Evolutionary conservation across 2,888 invertebrate species (phyloP), one percentile per base, ranked within the genome.

Genomic region (Gnatocerus cornutus): DNA sequence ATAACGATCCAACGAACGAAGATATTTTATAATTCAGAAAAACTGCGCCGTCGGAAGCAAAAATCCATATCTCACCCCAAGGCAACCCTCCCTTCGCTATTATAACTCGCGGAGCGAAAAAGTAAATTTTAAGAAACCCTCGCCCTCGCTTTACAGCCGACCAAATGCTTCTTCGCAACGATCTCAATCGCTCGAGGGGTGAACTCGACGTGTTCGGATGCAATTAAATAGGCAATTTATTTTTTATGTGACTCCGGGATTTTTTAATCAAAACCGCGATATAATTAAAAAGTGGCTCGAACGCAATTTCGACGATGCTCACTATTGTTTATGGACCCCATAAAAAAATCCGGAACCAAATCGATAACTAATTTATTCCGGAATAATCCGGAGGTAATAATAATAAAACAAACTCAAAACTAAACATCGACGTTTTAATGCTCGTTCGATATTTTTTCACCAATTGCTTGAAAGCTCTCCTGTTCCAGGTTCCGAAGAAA

Each of bases 71-170:
- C 84, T 84, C 82, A 82, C 82, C 81, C 80, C 76, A 75, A 77
- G 75, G 73, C 72, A 69, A 30, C 46, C 64, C 65, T 53, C 76
- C 80, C 82, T 79, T 81, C 76, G 84, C 84, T 83, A 84, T 85
- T 85, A 85, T 84, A 84, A 84, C 84, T 84, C 83, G 84, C 83
- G 82, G 82, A 84, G 84, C 83, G 84, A 84, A 84, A 85, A 85
- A 85, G 85, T 84, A 85, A 85, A 85, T 82, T 83, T 83, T 82
- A 83, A 83, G 82, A 82, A 82, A 81, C 81, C 82, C 80, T 81
- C 84, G 81, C 80, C 81, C 82, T 80, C 79, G 77, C 76, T 76
- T 74, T 80, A 74, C 79, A 83, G 80, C 79, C 80, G 82, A 71
- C 81, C 84, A 81, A 77, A 77, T 78, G 71, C 68, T 68, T 75